Conservation (phyloP, 92 coral and sea anemone species). For the Palythoa heliodiscus region DNA sequence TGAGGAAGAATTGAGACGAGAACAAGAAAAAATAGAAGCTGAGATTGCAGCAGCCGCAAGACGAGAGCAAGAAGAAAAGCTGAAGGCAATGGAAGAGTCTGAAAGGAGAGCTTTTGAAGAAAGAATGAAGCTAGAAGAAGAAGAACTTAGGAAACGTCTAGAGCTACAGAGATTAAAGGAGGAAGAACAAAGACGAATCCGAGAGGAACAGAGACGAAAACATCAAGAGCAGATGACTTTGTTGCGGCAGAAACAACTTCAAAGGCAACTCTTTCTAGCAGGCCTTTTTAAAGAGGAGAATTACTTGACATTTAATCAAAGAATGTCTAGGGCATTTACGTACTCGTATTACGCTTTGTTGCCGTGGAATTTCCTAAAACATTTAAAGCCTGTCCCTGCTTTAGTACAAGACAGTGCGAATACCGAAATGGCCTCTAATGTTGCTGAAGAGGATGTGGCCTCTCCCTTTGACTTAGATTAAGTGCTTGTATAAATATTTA, state of each 20-base stretch:
- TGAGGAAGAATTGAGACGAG: slow-evolving; percentile 88
- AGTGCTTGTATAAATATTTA: not conserved
- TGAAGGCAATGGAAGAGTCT: slow-evolving; percentile 85
- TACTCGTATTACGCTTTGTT: slow-evolving; percentile 86
- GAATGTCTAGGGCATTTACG: slow-evolving; percentile 85
- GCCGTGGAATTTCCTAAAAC: slow-evolving; percentile 79
- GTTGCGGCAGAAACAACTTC: slow-evolving; percentile 76
- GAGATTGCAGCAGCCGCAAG: slow-evolving; percentile 84
- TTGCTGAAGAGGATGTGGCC: slow-evolving; percentile 72
- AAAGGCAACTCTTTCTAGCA: slow-evolving; percentile 84
- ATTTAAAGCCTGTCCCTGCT: slow-evolving; percentile 55
- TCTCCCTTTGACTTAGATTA: not conserved
- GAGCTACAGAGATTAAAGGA: slow-evolving; percentile 76
- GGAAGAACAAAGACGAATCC: slow-evolving; percentile 69
- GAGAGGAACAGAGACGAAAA: slow-evolving; percentile 78
- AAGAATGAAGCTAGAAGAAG: slow-evolving; percentile 85
- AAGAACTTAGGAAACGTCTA: slow-evolving; percentile 72
- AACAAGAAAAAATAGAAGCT: slow-evolving; percentile 84
- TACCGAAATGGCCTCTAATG: slow-evolving; percentile 55
- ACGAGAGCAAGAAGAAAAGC: slow-evolving; percentile 84
- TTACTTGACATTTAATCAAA: slow-evolving; percentile 73
- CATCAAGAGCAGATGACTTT: slow-evolving; percentile 83
- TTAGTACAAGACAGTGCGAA: slow-evolving; percentile 6
- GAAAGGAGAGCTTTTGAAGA: slow-evolving; percentile 85
- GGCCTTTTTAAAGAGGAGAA: slow-evolving; percentile 72